Conservation (phyloP, 2,888 invertebrate species). For the Chymomyza amoena region DNA sequence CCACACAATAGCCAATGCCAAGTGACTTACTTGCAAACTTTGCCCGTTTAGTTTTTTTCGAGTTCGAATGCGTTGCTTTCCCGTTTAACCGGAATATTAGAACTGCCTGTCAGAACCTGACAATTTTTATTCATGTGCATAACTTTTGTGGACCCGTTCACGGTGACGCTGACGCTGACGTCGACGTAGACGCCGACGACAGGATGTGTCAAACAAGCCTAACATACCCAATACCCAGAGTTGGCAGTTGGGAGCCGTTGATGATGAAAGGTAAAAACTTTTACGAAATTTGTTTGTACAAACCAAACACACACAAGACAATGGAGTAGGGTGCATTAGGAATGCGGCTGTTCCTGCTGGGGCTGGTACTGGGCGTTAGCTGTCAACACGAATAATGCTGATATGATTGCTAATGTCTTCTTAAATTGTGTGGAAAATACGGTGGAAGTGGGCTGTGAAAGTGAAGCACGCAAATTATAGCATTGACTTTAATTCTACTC, state of each 20-base stretch:
- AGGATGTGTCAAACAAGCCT: constrained; percentile 59
- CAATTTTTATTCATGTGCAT: constrained; percentile 23
- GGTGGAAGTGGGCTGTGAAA: background rate
- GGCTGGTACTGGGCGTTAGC: background rate
- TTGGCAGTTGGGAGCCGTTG: background rate
- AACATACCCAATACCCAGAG: background rate
- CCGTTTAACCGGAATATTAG: constrained; percentile 30
- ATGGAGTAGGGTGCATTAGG: background rate
- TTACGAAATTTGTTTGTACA: constrained; percentile 45
- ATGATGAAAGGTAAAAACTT: constrained; percentile 29
- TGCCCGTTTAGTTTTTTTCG: constrained; percentile 11
- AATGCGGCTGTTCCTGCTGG: background rate
- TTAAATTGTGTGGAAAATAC: constrained; percentile 16
- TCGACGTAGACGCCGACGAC: constrained; percentile 23
- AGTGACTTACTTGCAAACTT: constrained; percentile 23
- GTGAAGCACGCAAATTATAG: background rate
- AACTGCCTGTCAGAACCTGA: constrained; percentile 16
- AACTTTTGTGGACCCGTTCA: constrained; percentile 29
- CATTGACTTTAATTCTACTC: background rate
- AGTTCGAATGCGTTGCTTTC: constrained; percentile 9
- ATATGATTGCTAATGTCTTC: constrained; percentile 16
- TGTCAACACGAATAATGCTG: constrained; percentile 15
- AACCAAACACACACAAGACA: constrained; percentile 4
- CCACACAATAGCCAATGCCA: background rate
- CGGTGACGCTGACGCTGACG: background rate